A percentile compares a stretch with the other conserved stretches of the same genome.
phyloP scores from a whole-genome alignment of 2,888 invertebrate species.

The Mimachlamys varia region DNA sequence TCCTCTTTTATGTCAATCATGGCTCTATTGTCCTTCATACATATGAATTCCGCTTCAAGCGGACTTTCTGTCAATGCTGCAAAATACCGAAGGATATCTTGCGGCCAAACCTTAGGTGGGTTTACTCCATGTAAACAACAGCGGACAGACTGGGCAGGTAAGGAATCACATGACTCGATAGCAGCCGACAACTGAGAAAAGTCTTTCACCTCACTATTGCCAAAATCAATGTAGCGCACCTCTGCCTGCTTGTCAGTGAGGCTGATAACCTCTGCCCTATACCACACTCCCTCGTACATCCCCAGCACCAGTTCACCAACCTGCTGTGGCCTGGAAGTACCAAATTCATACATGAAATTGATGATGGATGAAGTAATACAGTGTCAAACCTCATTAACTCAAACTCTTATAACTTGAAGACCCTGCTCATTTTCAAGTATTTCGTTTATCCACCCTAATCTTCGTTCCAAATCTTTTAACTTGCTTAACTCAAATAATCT shows the following conservation, averaged over 20 bases:
- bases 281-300: slow-evolving; percentile 65
- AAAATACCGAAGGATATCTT: slow-evolving; percentile 50
- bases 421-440: too few relatives aligned
- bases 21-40: slow-evolving; percentile 43
- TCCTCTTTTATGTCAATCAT: slow-evolving; percentile 44
- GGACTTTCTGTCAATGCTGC: slow-evolving; percentile 54
- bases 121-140: slow-evolving; percentile 62
- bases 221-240: slow-evolving; percentile 74
- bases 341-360: too few relatives aligned
- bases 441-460: too few relatives aligned
- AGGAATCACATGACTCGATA: slow-evolving; percentile 43
- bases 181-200: slow-evolving; percentile 59
- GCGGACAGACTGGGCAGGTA: slow-evolving; percentile 68
- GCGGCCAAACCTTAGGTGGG: slow-evolving; percentile 46
- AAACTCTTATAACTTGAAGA: too few relatives aligned
- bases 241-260: slow-evolving; percentile 51
- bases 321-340: neutral
- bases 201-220: slow-evolving; percentile 66
- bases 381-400: too few relatives aligned
- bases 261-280: slow-evolving; percentile 62
- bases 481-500: too few relatives aligned
- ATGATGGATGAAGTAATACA: too few relatives aligned
- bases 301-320: slow-evolving; percentile 64
- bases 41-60: slow-evolving; percentile 48
- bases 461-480: too few relatives aligned